Conservation (phyloP, 2,113 vertebrate species). For the human region GRCh38 chr12:58490501-58491000, state of each 20-base stretch:
- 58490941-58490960: conserved; percentile 48
- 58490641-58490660: neutral
- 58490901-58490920: conserved; percentile 9
- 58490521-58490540: conserved; percentile 47
- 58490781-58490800: neutral
- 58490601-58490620: neutral
- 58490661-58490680: neutral
- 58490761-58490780: neutral
- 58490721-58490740: conserved; percentile 50
- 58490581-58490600: conserved; percentile 11
- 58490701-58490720: neutral
- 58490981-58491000: neutral
- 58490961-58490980: neutral
- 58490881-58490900: conserved; percentile 38
- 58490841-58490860: conserved; percentile 45
- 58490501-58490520: conserved; percentile 31
- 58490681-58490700: conserved; percentile 49
- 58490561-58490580: neutral
- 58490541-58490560: neutral
- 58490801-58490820: neutral
- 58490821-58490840: conserved; percentile 47
- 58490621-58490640: neutral
- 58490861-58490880: conserved; percentile 41
- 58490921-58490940: conserved; percentile 48
- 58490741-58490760: conserved; percentile 29